A percentile compares a stretch with the other conserved stretches of the same genome.
These are phyloP conservation scores for Coelopa pilipes DNA, from an alignment of 2,888 invertebrate species.

Conservation along the genomic window DNA sequence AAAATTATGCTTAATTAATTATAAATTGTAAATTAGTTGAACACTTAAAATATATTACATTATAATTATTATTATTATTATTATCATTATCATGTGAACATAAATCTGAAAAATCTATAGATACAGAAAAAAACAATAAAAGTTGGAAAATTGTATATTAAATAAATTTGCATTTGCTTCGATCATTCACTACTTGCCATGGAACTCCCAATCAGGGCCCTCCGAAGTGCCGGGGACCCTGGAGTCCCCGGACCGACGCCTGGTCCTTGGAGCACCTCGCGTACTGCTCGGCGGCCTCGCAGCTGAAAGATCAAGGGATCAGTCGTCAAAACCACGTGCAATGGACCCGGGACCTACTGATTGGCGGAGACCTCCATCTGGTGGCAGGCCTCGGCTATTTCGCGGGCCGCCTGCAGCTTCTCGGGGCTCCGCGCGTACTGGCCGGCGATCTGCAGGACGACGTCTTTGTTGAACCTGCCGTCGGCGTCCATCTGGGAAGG, in stretches of 20 bases:
- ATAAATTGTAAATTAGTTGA: constrained; percentile 19
- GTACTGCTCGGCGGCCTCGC: constrained; percentile 56
- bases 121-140: constrained; percentile 15
- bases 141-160: constrained; percentile 18
- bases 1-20: constrained; percentile 3
- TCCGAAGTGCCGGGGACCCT: no score
- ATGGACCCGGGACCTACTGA: constrained; percentile 9
- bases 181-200: no score
- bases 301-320: constrained; percentile 41
- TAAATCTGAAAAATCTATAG: background rate
- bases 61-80: constrained; percentile 10
- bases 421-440: constrained; percentile 44
- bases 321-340: background rate
- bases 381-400: constrained; percentile 49
- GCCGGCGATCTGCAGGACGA: constrained; percentile 47
- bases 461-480: constrained; percentile 49
- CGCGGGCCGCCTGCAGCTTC: constrained; percentile 48
- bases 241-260: constrained; percentile 25
- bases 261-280: constrained; percentile 49
- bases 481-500: constrained; percentile 44
- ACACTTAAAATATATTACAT: constrained; percentile 23
- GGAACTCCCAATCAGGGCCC: no score
- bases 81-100: constrained; percentile 4
- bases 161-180: no score
- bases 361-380: constrained; percentile 46